These are phyloP conservation scores for Tachina grossa DNA, from an alignment of 2,888 invertebrate species.

Conservation along the genomic window DNA sequence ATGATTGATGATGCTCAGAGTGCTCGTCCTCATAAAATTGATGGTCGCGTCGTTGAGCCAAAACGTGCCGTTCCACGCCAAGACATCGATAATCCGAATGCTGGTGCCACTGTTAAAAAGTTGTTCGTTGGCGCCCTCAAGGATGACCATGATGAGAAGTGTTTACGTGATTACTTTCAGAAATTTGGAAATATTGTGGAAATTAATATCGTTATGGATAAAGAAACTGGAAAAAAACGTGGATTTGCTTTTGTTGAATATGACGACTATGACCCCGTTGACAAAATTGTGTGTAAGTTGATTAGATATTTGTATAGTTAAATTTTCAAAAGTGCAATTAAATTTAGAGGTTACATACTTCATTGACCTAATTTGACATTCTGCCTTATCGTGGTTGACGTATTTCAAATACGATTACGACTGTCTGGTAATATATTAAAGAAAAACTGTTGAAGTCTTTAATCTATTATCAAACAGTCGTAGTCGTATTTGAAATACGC, in stretches of 20 bases:
- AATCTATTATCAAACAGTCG: too few relatives aligned
- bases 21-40: slow-evolving; percentile 94
- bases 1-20: slow-evolving; percentile 99
- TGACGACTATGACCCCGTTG: slow-evolving; percentile 76
- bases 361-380: too few relatives aligned
- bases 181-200: slow-evolving; percentile 33
- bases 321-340: too few relatives aligned
- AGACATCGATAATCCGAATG: slow-evolving; percentile 95
- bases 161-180: slow-evolving; percentile 86
- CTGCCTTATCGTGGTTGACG: too few relatives aligned
- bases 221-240: slow-evolving; percentile 61
- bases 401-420: too few relatives aligned
- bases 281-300: slow-evolving; percentile 89
- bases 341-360: too few relatives aligned
- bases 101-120: slow-evolving; percentile 96
- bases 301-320: too few relatives aligned
- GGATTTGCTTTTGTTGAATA: slow-evolving; percentile 57
- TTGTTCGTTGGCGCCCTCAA: slow-evolving; percentile 96
- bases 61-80: slow-evolving; percentile 97
- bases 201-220: slow-evolving; percentile 58
- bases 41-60: slow-evolving; percentile 96
- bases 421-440: too few relatives aligned
- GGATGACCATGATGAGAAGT: slow-evolving; percentile 95
- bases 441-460: too few relatives aligned
- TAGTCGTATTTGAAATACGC: too few relatives aligned